Evolutionary conservation across 2,888 invertebrate species (phyloP).

Genomic region (Agriotes lineatus): DNA sequence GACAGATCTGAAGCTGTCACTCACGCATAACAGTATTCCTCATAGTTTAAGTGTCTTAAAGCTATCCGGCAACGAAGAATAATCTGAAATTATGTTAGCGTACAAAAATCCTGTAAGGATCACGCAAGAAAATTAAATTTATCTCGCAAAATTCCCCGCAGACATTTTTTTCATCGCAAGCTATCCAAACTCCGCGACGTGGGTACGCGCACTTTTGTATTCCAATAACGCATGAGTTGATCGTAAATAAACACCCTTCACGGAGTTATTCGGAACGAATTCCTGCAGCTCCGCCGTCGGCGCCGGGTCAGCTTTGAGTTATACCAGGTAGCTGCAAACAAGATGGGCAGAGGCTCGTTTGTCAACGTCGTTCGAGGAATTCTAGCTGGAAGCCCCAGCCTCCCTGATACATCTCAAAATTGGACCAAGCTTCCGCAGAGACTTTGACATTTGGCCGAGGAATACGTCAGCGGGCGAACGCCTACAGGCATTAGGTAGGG

Average conservation of each 20-base stretch:
- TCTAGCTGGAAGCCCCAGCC: constrained; percentile 29
- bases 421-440: constrained; percentile 45
- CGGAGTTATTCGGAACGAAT: constrained; percentile 54
- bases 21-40: constrained; percentile 1
- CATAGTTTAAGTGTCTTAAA: constrained; percentile 8
- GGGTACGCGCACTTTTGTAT: constrained; percentile 53
- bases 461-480: constrained; percentile 37
- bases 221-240: constrained; percentile 56
- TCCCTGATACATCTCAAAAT: constrained; percentile 52
- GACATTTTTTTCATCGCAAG: constrained; percentile 33
- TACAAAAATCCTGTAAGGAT: constrained; percentile 21
- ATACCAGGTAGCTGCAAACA: constrained; percentile 53
- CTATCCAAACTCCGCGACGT: constrained; percentile 35
- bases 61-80: constrained; percentile 14
- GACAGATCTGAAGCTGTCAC: constrained; percentile 1
- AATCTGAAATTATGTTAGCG: constrained; percentile 20
- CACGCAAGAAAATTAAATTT: constrained; percentile 25
- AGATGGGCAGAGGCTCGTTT: constrained; percentile 52
- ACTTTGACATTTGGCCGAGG: constrained; percentile 48
- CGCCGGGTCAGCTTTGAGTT: constrained; percentile 48
- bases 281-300: constrained; percentile 44
- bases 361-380: constrained; percentile 52
- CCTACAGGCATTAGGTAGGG: constrained; percentile 21
- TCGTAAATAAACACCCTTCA: constrained; percentile 58
- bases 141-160: constrained; percentile 28